These are phyloP conservation scores for Polymixis lichenea DNA, from an alignment of 2,888 invertebrate genomes.

Conservation along the genomic window DNA sequence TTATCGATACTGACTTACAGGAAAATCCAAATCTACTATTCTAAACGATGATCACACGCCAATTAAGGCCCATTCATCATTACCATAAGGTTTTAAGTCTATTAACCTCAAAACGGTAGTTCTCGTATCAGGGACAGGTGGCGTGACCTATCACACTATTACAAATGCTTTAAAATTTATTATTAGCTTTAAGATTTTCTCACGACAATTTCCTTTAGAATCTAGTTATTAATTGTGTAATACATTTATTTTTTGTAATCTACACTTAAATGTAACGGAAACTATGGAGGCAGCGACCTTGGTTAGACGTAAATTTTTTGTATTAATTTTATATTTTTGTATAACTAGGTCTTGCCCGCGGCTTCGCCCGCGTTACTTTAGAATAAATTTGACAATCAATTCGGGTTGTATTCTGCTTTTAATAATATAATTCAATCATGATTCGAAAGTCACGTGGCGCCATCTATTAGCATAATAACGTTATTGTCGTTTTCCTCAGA, in stretches of 20 bases:
- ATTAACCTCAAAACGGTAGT: conserved; percentile 54
- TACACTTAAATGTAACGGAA: conserved; percentile 49
- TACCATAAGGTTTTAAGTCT: conserved; percentile 46
- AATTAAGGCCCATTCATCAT: conserved; percentile 58
- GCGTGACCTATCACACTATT: conserved; percentile 54
- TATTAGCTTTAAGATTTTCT: conserved; percentile 46
- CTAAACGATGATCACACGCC: conserved; percentile 36
- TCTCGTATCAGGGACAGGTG: conserved; percentile 41
- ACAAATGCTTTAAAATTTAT: conserved; percentile 57
- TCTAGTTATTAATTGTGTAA: conserved; percentile 50
- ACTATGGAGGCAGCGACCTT: conserved; percentile 42
- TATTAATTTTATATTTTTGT: no score
- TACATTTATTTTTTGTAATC: conserved; percentile 45
- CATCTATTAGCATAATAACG: no score
- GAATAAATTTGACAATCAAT: no score
- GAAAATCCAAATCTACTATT: conserved; percentile 24
- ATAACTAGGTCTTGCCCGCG: no score
- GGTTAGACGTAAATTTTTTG: neutral
- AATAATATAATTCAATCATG: no score
- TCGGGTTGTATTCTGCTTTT: no score
- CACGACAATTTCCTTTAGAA: conserved; percentile 56
- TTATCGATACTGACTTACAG: neutral
- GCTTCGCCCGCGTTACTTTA: no score
- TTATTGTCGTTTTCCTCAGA: no score
- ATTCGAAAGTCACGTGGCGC: no score